A percentile compares a stretch with the other conserved stretches of the same genome.
These are phyloP conservation scores for Neelides folsomi DNA, from an alignment of 2,888 invertebrate species.

Conservation along the genomic window DNA sequence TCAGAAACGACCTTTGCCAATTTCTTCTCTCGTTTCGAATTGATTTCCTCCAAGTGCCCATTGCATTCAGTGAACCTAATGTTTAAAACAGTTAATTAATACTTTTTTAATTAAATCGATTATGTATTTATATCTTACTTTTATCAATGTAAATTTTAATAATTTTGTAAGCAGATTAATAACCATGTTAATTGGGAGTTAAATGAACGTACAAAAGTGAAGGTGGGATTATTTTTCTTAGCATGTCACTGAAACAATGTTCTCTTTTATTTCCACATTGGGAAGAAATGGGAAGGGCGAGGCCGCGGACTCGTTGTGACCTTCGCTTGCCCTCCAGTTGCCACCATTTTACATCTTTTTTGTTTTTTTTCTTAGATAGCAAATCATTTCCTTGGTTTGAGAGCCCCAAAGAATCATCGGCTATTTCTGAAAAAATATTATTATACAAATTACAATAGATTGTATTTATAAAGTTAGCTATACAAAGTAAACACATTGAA, in stretches of 20 bases:
- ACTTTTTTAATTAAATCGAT: too few relatives aligned
- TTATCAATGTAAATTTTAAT: too few relatives aligned
- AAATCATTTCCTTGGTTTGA: slow-evolving; percentile 3
- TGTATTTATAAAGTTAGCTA: neutral
- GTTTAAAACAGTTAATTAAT: too few relatives aligned
- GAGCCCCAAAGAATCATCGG: neutral
- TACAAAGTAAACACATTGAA: neutral
- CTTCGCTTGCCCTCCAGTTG: slow-evolving; percentile 31
- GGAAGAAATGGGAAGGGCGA: slow-evolving; percentile 37
- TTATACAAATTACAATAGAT: too few relatives aligned
- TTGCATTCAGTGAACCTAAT: too few relatives aligned
- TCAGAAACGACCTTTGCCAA: slow-evolving; percentile 18
- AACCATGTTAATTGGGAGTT: neutral
- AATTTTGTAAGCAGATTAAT: too few relatives aligned
- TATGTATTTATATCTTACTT: too few relatives aligned
- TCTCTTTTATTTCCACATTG: slow-evolving; percentile 41
- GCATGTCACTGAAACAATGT: slow-evolving; percentile 50
- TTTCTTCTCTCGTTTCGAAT: slow-evolving; percentile 12
- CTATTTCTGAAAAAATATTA: too few relatives aligned
- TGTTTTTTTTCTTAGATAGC: slow-evolving; percentile 21
- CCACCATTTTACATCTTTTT: slow-evolving; percentile 31
- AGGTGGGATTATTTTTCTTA: slow-evolving; percentile 52
- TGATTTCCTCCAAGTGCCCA: too few relatives aligned
- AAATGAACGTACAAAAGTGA: slow-evolving; percentile 41
- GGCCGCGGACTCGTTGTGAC: slow-evolving; percentile 29